phyloP scores from a whole-genome alignment of 2,797 vertebrate species.

The Sandelia bainsii region DNA sequence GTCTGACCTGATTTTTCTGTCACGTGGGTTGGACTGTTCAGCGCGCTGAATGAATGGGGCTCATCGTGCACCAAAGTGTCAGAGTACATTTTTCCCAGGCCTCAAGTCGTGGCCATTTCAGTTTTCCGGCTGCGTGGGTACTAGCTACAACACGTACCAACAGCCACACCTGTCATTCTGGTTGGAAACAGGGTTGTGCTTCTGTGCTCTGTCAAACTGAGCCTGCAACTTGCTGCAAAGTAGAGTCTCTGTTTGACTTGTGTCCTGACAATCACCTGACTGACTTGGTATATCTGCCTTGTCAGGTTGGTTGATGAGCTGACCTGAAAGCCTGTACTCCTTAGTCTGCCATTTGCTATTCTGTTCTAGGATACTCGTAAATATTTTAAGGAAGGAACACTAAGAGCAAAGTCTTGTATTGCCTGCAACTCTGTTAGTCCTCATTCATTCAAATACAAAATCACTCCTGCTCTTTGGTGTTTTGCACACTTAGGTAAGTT shows the following conservation, averaged over 20 bases:
- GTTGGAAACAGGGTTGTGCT: not conserved
- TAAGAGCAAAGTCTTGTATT: not conserved
- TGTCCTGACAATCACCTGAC: not conserved
- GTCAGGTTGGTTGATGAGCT: not conserved
- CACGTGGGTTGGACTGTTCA: constrained; percentile 33
- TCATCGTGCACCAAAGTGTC: constrained; percentile 4
- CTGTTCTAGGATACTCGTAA: constrained; percentile 14
- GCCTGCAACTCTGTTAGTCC: not conserved
- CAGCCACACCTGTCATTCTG: not conserved
- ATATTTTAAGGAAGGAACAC: constrained; percentile 38
- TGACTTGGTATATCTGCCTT: not conserved
- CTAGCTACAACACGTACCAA: not conserved
- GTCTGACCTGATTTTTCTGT: constrained; percentile 64
- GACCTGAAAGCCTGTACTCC: constrained; percentile 1
- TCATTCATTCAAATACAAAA: not conserved
- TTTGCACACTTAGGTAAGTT: too few relatives aligned
- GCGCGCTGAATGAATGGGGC: constrained; percentile 16
- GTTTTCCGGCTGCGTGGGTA: not conserved
- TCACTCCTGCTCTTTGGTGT: not conserved
- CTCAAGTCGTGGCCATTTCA: not conserved
- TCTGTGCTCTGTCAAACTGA: not conserved
- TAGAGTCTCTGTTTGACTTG: not conserved
- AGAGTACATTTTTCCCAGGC: constrained; percentile 13
- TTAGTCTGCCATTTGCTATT: not conserved
- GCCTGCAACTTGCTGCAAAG: not conserved